These are phyloP conservation scores for Ascaphus truei DNA, from an alignment of 2,113 vertebrate genomes.

Conservation along the genomic window DNA sequence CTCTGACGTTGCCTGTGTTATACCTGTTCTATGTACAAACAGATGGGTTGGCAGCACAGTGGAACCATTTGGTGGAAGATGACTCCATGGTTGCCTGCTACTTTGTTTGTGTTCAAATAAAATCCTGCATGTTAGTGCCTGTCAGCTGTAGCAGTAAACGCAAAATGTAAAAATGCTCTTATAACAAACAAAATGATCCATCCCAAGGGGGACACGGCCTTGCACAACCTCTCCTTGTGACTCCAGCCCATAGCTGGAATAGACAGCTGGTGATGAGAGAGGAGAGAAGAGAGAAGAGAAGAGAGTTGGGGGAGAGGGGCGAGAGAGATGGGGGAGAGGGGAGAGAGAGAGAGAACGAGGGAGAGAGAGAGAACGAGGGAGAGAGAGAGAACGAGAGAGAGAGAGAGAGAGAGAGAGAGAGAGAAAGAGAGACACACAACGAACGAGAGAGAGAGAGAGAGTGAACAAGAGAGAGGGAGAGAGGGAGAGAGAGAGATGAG, in stretches of 20 bases:
- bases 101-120: constrained; percentile 5
- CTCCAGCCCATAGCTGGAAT: background rate
- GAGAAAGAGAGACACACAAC: too few relatives aligned
- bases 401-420: background rate
- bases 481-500: too few relatives aligned
- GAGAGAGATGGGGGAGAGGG: too few relatives aligned
- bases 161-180: background rate
- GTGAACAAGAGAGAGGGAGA: too few relatives aligned
- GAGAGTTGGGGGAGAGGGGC: too few relatives aligned
- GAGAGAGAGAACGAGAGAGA: too few relatives aligned
- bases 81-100: background rate
- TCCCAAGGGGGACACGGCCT: background rate
- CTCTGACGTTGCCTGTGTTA: too few relatives aligned
- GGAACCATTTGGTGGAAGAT: background rate
- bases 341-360: too few relatives aligned
- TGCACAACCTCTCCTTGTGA: background rate
- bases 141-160: constrained; percentile 6
- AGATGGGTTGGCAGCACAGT: constrained; percentile 11
- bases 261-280: too few relatives aligned
- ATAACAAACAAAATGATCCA: background rate
- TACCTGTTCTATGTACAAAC: too few relatives aligned
- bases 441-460: too few relatives aligned
- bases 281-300: background rate
- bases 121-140: constrained; percentile 2
- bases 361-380: too few relatives aligned